phyloP scores from a whole-genome alignment of 2,888 invertebrate species.

The Escarpia spicata region DNA sequence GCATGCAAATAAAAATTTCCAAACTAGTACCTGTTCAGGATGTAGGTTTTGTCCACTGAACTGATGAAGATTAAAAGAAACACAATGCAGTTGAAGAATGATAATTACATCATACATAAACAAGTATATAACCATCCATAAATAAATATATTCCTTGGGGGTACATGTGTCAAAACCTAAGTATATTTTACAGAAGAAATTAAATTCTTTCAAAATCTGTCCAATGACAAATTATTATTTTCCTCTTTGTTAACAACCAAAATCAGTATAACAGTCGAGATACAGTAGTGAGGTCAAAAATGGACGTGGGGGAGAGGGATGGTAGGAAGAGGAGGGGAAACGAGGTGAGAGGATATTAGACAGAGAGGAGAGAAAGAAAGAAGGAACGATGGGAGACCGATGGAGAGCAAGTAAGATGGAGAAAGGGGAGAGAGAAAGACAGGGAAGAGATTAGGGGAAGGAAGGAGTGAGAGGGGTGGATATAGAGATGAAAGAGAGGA shows the following conservation, averaged over 20 bases:
- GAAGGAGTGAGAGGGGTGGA: neutral
- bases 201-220: neutral
- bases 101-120: neutral
- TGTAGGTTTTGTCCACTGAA: neutral
- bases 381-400: neutral
- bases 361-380: neutral
- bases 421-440: neutral
- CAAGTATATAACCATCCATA: neutral
- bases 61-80: slow-evolving; percentile 4
- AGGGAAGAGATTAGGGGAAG: neutral
- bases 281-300: too few species aligned
- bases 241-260: too few species aligned
- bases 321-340: neutral
- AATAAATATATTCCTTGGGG: neutral
- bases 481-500: neutral
- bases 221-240: neutral
- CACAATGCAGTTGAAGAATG: neutral
- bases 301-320: neutral
- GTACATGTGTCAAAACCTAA: neutral
- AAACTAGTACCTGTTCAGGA: neutral
- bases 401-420: neutral
- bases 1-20: neutral
- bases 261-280: too few species aligned
- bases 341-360: neutral
- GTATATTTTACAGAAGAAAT: neutral